These are phyloP conservation scores for Mythimna loreyi DNA, from an alignment of 2,888 invertebrate species.

Conservation along the genomic window DNA sequence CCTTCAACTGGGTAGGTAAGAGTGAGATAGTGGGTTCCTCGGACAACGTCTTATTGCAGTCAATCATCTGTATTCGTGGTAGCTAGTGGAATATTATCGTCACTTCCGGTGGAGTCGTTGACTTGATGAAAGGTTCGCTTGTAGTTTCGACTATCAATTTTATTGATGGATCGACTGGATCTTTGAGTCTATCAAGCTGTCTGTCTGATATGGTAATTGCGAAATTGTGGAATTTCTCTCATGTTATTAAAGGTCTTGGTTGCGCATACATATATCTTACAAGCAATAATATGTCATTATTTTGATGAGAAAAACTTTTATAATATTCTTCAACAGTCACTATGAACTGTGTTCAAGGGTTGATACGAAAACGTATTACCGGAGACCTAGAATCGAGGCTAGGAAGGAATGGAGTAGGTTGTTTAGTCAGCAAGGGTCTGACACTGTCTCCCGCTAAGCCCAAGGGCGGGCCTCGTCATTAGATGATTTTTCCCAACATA, in stretches of 20 bases:
- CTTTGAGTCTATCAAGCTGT: conserved; percentile 36
- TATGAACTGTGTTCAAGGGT: too few species aligned
- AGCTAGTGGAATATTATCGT: conserved; percentile 88
- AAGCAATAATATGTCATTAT: too few species aligned
- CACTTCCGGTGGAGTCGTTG: conserved; percentile 89
- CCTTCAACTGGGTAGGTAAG: conserved; percentile 64
- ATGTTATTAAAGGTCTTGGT: not conserved
- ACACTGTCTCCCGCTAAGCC: too few species aligned
- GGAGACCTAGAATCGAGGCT: too few species aligned
- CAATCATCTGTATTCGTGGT: conserved; percentile 90
- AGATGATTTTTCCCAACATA: too few species aligned
- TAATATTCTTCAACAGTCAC: too few species aligned
- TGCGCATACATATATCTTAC: too few species aligned
- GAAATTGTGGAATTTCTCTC: conserved; percentile 7
- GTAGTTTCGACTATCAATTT: conserved; percentile 52
- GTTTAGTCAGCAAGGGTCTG: too few species aligned
- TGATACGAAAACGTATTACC: too few species aligned
- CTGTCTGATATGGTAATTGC: conserved; percentile 13
- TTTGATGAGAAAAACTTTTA: not conserved
- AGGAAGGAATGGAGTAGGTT: too few species aligned
- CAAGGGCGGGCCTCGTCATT: too few species aligned
- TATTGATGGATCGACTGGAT: conserved; percentile 49
- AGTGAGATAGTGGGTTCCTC: conserved; percentile 61
- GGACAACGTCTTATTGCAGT: conserved; percentile 80
- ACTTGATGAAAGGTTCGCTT: conserved; percentile 63